phyloP scores from a whole-genome alignment of 2,797 vertebrate genomes.

The Spinibarbus caldwelli region DNA sequence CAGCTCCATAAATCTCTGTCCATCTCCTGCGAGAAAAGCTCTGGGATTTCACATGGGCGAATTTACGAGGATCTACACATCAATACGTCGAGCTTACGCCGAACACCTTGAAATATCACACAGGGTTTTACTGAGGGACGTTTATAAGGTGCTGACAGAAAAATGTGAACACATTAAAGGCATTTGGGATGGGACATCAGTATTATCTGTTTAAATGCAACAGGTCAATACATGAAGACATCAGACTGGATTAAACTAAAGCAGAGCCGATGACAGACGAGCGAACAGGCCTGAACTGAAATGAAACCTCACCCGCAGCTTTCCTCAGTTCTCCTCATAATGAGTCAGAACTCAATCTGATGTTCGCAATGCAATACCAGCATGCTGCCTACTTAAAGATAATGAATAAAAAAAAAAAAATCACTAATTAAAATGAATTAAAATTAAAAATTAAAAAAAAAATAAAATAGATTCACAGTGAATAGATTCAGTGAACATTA shows the following conservation, averaged over 20 bases:
- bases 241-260: constrained; percentile 18
- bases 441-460: background rate
- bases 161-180: constrained; percentile 33
- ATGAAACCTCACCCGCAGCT: too few relatives aligned
- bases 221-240: constrained; percentile 15
- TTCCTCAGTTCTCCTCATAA: background rate
- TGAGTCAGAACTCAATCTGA: background rate
- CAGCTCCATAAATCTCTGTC: constrained; percentile 57
- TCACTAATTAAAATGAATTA: background rate
- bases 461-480: too few relatives aligned
- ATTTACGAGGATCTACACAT: constrained; percentile 50
- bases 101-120: constrained; percentile 49
- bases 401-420: background rate
- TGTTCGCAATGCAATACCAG: background rate
- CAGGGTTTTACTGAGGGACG: background rate
- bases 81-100: constrained; percentile 13
- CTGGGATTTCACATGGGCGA: constrained; percentile 39
- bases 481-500: too few relatives aligned
- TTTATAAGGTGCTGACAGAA: constrained; percentile 49
- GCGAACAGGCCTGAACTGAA: too few relatives aligned
- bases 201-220: constrained; percentile 13
- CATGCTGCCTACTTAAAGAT: background rate
- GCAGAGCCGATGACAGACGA: constrained; percentile 6
- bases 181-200: constrained; percentile 19
- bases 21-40: constrained; percentile 50